Percentiles rank a stretch among this genome's conserved stretches.
Evolutionary conservation across 2,888 invertebrate genomes (phyloP).

Genomic region (Drosophila neutralis): DNA sequence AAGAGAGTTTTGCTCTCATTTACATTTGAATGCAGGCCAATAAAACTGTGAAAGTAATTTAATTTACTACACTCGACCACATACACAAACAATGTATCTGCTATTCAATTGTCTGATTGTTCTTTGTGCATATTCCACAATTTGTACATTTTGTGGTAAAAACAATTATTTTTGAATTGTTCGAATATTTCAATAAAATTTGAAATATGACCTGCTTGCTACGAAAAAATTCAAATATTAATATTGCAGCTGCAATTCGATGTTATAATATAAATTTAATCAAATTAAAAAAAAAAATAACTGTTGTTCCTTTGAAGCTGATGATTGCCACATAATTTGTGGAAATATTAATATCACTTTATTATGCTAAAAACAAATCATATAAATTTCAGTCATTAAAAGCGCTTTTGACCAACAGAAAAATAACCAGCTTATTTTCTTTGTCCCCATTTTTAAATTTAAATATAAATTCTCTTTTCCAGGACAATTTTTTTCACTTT

Average conservation of each 20-base stretch:
- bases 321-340: slow-evolving; percentile 13
- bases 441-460: slow-evolving; percentile 11
- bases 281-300: not conserved
- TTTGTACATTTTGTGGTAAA: slow-evolving; percentile 22
- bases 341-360: slow-evolving; percentile 4
- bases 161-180: slow-evolving; percentile 32
- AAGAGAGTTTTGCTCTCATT: slow-evolving; percentile 14
- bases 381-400: slow-evolving; percentile 27
- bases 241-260: not conserved
- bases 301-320: not conserved
- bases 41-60: slow-evolving; percentile 61
- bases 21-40: slow-evolving; percentile 41
- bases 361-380: slow-evolving; percentile 14
- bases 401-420: slow-evolving; percentile 7
- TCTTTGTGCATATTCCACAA: slow-evolving; percentile 1
- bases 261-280: not conserved
- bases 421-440: slow-evolving; percentile 19
- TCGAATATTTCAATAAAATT: slow-evolving; percentile 25
- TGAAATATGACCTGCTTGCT: slow-evolving; percentile 2
- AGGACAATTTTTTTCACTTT: slow-evolving; percentile 2
- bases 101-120: slow-evolving; percentile 41
- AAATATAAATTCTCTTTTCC: slow-evolving; percentile 17
- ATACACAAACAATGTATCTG: slow-evolving; percentile 6
- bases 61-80: slow-evolving; percentile 42
- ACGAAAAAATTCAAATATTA: not conserved